Base-by-base conservation (phyloP, 2,113 vertebrate species). In the Ranitomeya variabilis region DNA sequence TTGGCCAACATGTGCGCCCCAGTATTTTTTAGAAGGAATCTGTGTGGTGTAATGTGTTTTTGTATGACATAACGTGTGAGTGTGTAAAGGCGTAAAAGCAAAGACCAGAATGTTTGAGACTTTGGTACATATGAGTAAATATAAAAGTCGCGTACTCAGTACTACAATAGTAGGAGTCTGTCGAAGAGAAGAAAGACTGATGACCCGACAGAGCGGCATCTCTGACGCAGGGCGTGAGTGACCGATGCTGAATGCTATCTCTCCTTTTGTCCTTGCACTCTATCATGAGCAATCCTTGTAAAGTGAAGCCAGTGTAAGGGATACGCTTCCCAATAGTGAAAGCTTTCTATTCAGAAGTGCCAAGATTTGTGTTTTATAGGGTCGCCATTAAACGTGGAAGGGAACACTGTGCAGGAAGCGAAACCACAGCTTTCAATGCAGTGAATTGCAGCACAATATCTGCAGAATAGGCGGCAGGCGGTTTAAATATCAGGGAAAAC, bases 351-450 rank as follows among this genome's bases (percentile, higher is more conserved):
- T 84, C 16, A 77, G 21, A 62, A 77, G 59, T 84, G 80, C 87
- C 87, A 89, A 84, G 80, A 64, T 74, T 77, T 89, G 71, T 83
- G 71, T 88, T 89, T 89, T 89, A 89, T 85, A 19, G 74, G 82
- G 57, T 67, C 55, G 45, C 59, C 80, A 89, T 85, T 78, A 79
- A 76, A 84, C 87, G 31, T 79, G 74, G 87, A 89, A 69, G 81
- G 51, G 82, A 78, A 85, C 54, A 52, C 81, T 78, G 87, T 55
- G 73, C 81, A 66, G 87, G 82, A 85, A 84, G 60, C 45, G 16
- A 89, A 89, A 78, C 87, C 87, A 51, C 87, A 69, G 73, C 69
- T 57, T 69, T 85, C 80, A 84, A 77, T 83, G 82, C 57, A 66
- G 16, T 55, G 69, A 64, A 67, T n/a, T 23, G 82, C 81, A 51